Evolutionary conservation across 2,888 invertebrate species (phyloP).

Genomic region (Nasonia oneida): DNA sequence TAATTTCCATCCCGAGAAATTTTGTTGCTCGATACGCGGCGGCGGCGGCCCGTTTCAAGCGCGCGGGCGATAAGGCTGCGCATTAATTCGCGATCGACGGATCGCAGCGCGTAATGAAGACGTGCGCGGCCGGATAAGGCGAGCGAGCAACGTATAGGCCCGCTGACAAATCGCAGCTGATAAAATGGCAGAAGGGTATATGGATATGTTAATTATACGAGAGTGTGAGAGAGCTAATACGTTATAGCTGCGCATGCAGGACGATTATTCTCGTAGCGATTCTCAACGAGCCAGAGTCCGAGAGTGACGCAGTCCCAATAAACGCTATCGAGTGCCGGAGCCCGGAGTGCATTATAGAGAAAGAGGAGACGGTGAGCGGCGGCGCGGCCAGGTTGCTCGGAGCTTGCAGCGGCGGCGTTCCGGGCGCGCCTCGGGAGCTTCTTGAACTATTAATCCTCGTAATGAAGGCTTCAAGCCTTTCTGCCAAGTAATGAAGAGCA

Average conservation of each 20-base stretch:
- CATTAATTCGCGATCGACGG: conserved; percentile 17
- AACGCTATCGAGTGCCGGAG: conserved; percentile 13
- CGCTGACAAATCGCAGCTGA: conserved; percentile 16
- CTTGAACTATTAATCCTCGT: conserved; percentile 68
- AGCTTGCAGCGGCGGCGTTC: conserved; percentile 35
- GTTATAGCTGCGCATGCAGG: neutral
- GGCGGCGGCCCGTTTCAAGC: neutral
- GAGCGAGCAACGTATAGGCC: neutral
- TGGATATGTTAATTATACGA: conserved; percentile 27
- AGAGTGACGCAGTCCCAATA: conserved; percentile 25
- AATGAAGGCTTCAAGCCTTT: conserved; percentile 68
- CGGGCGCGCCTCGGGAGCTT: conserved; percentile 61
- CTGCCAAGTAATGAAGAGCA: conserved; percentile 67
- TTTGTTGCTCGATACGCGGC: neutral
- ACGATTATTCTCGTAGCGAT: neutral
- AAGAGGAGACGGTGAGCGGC: neutral
- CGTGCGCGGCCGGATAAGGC: neutral
- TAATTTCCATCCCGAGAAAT: conserved; percentile 15
- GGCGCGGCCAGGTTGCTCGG: neutral
- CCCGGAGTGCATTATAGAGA: neutral
- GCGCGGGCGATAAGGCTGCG: neutral
- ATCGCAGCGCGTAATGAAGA: neutral
- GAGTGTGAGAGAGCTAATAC: no score
- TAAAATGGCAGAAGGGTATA: neutral
- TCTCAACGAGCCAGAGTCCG: neutral